phyloP scores from a whole-genome alignment of 2,888 invertebrate genomes.

The Drosophila leonis region DNA sequence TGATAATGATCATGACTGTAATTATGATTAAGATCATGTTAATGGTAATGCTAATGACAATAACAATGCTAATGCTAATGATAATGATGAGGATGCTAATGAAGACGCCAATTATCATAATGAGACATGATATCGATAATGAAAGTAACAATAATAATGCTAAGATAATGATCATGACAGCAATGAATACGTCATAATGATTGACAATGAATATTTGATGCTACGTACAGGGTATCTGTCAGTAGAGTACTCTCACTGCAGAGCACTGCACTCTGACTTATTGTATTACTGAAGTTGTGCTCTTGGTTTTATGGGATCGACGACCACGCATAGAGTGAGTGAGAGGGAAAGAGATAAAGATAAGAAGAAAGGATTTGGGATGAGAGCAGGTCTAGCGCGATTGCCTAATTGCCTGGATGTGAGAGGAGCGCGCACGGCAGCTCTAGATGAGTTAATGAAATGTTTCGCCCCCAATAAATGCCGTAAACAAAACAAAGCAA shows the following conservation, averaged over 20 bases:
- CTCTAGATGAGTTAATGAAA: conserved; percentile 63
- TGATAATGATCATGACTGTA: too few relatives aligned
- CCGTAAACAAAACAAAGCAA: conserved; percentile 64
- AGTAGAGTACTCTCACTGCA: not conserved
- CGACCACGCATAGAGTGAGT: conserved; percentile 17
- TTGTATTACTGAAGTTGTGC: conserved; percentile 71
- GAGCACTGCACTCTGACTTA: conserved; percentile 16
- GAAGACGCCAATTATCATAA: too few relatives aligned
- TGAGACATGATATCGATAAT: too few relatives aligned
- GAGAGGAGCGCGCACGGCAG: not conserved
- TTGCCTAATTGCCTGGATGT: conserved; percentile 65
- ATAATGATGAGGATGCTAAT: too few relatives aligned
- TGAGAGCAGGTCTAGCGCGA: conserved; percentile 53
- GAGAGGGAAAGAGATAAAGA: not conserved
- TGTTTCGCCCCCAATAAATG: conserved; percentile 39
- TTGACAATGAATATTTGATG: not conserved
- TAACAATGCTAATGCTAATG: not conserved
- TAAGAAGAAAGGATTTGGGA: conserved; percentile 28
- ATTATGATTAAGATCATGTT: too few relatives aligned
- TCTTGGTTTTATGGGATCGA: conserved; percentile 69
- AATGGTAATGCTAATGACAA: too few relatives aligned
- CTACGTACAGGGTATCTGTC: not conserved
- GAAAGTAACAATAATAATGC: not conserved
- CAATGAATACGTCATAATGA: not conserved
- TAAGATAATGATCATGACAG: not conserved